Base-by-base conservation (phyloP, 2,888 invertebrate genomes). In the Hartigia nigra region DNA sequence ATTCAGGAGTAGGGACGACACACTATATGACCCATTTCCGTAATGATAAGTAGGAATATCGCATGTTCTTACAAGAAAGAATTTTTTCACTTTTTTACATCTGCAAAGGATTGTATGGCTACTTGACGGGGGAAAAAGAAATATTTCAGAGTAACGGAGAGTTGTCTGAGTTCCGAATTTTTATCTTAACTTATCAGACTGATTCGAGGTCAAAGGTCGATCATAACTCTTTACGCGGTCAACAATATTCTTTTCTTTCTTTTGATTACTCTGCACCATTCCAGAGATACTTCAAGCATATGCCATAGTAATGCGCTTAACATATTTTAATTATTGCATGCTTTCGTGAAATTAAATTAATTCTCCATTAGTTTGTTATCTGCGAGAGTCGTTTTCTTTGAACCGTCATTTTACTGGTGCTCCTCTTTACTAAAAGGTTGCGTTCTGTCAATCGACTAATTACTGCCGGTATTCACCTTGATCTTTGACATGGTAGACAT, bases 381-480 rank as follows among this genome's bases (percentile, higher is more conserved):
- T 23, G 23, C 55, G 9, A 9, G 23, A 55, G 55, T 23, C 23
- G 14, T 2, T 55, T 23, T 9, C 55, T 23, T 55, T 55, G 55
- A 72, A 31, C 1, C 14, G 12, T 72, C 72, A 34, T 31, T 12
- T 2, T 34, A 23, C 72, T 34, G 1, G 1, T 34, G 5, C 32
- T 72, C 12, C 12, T 72, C 32, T 12, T 34, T 9, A 32, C 31
- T 34, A 12, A 32, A 72, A 72, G 23, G 31, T 72, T 72, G 12
- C 31, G 72, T 32, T 31, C 31, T 31, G 32, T 72, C 72, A 72
- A 31, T 72, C n/a, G 72, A 72, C 31, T 3, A 32, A 32, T 32
- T 12, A 72, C 12, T 12, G 12, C 72, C 72, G 31, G 74, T 78
- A 36, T 74, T 80, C 75, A 78, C 82, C 81, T 83, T 86, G 81